A percentile compares a stretch with the other conserved stretches of the same genome.
Evolutionary conservation across 1,140 invertebrate genomes (phyloP).

Genomic region (Drosophila bipectinata): DNA sequence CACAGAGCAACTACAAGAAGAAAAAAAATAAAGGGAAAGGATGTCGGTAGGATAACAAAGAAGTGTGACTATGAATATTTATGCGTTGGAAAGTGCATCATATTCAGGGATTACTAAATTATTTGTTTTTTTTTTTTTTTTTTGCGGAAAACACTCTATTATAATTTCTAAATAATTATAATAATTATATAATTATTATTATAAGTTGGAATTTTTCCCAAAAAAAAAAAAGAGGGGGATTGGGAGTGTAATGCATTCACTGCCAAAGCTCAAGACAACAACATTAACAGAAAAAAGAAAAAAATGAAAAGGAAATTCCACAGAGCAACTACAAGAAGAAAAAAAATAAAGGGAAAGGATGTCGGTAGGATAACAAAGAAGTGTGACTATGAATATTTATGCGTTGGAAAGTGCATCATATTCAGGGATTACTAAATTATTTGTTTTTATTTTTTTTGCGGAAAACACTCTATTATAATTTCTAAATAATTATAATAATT

Average conservation of each 20-base stretch:
- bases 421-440: background rate
- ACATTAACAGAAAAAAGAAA: constrained; percentile 6
- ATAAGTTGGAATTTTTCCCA: no score
- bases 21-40: constrained; percentile 13
- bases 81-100: constrained; percentile 1
- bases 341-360: constrained; percentile 18
- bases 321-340: background rate
- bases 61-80: constrained; percentile 2
- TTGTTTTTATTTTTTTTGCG: no score
- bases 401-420: background rate
- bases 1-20: background rate
- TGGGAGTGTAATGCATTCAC: constrained; percentile 13
- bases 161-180: no score
- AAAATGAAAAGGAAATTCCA: constrained; percentile 3
- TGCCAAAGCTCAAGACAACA: constrained; percentile 14
- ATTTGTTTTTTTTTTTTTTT: no score
- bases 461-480: no score
- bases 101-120: background rate
- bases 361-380: constrained; percentile 4
- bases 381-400: constrained; percentile 1
- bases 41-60: constrained; percentile 6
- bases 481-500: no score
- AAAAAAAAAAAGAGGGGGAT: constrained; percentile 5
- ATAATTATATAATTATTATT: no score
- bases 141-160: no score